phyloP scores from a whole-genome alignment of 2,888 invertebrate genomes.

The Nymphalis urticae region DNA sequence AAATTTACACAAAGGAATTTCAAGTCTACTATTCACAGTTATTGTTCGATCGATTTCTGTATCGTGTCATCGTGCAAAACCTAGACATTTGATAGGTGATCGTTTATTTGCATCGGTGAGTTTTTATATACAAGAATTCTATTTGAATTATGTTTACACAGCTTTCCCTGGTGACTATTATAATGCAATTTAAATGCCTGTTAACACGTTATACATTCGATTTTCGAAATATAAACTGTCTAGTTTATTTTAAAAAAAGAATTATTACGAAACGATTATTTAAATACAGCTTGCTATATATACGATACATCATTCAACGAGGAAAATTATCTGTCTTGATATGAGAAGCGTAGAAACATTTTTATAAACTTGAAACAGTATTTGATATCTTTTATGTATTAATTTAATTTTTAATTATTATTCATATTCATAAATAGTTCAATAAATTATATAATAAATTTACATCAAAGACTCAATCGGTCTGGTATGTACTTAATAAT shows the following conservation, averaged over 20 bases:
- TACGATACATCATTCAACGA: no score
- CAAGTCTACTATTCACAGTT: constrained; percentile 18
- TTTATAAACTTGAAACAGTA: background rate
- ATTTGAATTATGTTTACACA: constrained; percentile 25
- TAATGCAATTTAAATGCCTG: constrained; percentile 6
- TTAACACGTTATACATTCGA: background rate
- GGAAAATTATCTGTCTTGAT: no score
- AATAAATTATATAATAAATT: no score
- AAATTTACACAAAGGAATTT: constrained; percentile 16
- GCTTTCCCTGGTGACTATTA: constrained; percentile 23
- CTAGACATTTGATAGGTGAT: constrained; percentile 21
- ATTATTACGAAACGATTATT: no score
- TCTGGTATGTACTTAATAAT: constrained; percentile 7
- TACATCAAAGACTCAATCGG: background rate
- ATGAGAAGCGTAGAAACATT: no score
- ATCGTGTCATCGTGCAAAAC: constrained; percentile 16
- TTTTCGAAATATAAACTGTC: background rate
- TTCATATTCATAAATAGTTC: no score
- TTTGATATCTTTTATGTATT: background rate
- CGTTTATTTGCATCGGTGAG: constrained; percentile 19
- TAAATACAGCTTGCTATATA: background rate
- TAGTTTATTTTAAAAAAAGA: no score
- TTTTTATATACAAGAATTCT: constrained; percentile 18
- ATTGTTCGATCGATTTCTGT: constrained; percentile 16
- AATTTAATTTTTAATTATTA: background rate